Evolutionary conservation across 2,888 invertebrate genomes (phyloP).

Genomic region (Antheraea assamensis): DNA sequence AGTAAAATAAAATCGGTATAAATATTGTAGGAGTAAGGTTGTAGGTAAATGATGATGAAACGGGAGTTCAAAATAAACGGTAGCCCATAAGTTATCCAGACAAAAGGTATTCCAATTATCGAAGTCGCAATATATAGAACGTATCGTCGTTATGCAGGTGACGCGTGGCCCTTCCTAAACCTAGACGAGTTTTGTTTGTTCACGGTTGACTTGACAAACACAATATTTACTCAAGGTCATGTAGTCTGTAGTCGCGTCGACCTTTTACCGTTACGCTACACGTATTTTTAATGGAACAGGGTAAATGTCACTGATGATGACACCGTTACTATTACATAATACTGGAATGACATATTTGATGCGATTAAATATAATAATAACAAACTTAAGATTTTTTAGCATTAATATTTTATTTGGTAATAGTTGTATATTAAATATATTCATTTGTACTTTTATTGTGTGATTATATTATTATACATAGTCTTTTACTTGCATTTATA

Average conservation of each 20-base stretch:
- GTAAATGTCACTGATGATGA: background rate
- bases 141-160: background rate
- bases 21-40: too few species aligned
- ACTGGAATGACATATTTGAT: background rate
- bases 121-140: too few species aligned
- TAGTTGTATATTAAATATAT: too few species aligned
- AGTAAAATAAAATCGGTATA: too few species aligned
- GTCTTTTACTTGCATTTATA: too few species aligned
- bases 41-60: too few species aligned
- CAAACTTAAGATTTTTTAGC: background rate
- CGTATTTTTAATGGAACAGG: conserved; percentile 25
- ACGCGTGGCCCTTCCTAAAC: background rate
- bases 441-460: too few species aligned
- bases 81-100: too few species aligned
- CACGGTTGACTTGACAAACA: conserved; percentile 37
- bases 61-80: too few species aligned
- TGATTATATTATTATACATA: too few species aligned
- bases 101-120: too few species aligned
- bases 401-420: too few species aligned
- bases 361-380: background rate
- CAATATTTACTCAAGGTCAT: conserved; percentile 54
- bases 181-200: conserved; percentile 23
- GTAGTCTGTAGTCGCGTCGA: conserved; percentile 31
- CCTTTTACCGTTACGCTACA: conserved; percentile 39
- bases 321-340: background rate